Evolutionary conservation across 2,113 vertebrate species (phyloP).

Genomic region (Phocoena sinus): DNA sequence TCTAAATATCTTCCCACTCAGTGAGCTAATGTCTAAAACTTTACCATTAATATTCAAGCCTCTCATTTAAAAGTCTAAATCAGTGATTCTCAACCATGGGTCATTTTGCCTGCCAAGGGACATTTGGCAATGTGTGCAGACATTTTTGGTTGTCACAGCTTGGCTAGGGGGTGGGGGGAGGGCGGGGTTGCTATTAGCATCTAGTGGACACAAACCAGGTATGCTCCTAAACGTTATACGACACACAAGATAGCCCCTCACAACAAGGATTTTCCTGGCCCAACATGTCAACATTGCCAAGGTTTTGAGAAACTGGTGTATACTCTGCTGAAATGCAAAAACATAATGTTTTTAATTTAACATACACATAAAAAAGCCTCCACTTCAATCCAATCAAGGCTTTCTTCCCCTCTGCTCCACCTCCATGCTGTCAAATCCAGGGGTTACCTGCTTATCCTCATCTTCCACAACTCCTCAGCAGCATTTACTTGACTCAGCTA

Average conservation of each 20-base stretch:
- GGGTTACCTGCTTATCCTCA: neutral
- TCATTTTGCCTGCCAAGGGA: neutral
- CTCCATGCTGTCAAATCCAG: neutral
- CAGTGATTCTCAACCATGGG: neutral
- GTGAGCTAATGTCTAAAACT: neutral
- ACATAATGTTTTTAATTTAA: neutral
- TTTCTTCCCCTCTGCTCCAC: neutral
- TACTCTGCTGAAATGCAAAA: neutral
- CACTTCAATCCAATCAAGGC: neutral
- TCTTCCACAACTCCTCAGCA: neutral
- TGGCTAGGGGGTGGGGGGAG: accelerated
- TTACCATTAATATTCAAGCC: neutral
- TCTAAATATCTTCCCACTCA: neutral
- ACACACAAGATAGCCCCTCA: neutral
- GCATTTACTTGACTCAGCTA: neutral
- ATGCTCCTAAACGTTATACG: neutral
- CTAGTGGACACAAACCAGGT: neutral
- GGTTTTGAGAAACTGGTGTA: neutral
- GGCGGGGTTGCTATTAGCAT: neutral
- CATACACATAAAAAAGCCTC: neutral
- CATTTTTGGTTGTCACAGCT: neutral
- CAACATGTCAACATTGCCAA: neutral
- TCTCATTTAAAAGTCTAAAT: slow-evolving; percentile 1
- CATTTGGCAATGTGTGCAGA: neutral
- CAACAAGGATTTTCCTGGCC: neutral